A percentile compares a stretch with the other conserved stretches of the same genome.
These are phyloP conservation scores for Cheilosia impressa DNA, from an alignment of 2,888 invertebrate species.

Conservation along the genomic window DNA sequence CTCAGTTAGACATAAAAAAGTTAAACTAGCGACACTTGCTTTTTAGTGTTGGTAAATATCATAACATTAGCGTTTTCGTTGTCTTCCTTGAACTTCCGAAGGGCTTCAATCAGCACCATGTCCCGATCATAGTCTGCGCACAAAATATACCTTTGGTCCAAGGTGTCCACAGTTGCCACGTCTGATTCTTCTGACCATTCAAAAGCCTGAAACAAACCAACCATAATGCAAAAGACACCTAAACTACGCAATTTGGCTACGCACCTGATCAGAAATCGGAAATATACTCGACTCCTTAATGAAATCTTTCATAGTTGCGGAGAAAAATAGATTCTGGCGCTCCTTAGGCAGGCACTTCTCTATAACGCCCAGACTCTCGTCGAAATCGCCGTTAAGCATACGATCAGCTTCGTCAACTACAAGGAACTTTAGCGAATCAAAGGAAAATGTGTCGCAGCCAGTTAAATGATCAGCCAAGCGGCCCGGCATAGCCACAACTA, in stretches of 20 bases:
- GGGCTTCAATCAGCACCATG: slow-evolving; percentile 93
- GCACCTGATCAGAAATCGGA: slow-evolving; percentile 86
- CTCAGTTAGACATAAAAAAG: background rate
- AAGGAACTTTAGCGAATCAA: slow-evolving; percentile 91
- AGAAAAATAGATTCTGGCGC: slow-evolving; percentile 95
- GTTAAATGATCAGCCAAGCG: slow-evolving; percentile 96
- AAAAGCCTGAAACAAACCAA: slow-evolving; percentile 78
- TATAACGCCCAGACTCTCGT: slow-evolving; percentile 92
- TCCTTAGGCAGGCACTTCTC: slow-evolving; percentile 90
- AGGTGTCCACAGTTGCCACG: slow-evolving; percentile 92
- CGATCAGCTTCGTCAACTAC: slow-evolving; percentile 98
- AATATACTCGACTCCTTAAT: slow-evolving; percentile 88
- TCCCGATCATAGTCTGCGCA: slow-evolving; percentile 96
- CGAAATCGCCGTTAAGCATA: slow-evolving; percentile 90
- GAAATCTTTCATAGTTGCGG: slow-evolving; percentile 97
- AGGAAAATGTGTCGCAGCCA: slow-evolving; percentile 92
- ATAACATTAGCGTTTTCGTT: slow-evolving; percentile 93
- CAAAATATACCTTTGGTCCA: slow-evolving; percentile 96
- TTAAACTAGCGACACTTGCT: slow-evolving; percentile 85
- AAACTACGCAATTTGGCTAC: slow-evolving; percentile 48
- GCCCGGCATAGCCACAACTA: slow-evolving; percentile 98
- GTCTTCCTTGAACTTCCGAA: slow-evolving; percentile 90
- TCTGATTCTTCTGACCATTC: slow-evolving; percentile 89
- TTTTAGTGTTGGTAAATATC: slow-evolving; percentile 98
- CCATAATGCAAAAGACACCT: background rate